These are phyloP conservation scores for Protomyctophum bolini DNA, from an alignment of 2,113 vertebrate genomes.

Conservation along the genomic window DNA sequence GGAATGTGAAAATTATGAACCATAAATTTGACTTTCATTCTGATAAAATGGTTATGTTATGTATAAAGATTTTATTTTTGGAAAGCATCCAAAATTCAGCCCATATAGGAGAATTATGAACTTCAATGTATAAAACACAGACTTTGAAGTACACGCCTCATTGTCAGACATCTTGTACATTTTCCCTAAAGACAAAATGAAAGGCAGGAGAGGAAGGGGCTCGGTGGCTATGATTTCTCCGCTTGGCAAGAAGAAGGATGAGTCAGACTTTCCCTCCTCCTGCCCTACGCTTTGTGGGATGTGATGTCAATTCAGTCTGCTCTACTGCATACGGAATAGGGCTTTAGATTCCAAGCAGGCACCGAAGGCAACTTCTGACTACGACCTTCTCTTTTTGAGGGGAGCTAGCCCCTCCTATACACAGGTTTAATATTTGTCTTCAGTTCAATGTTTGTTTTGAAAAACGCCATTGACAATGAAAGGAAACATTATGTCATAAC, in stretches of 20 bases:
- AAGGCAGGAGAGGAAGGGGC: constrained; percentile 44
- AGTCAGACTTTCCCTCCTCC: constrained; percentile 82
- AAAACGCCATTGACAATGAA: too few relatives aligned
- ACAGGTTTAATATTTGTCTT: too few relatives aligned
- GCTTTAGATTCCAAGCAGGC: constrained; percentile 35
- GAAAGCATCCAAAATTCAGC: constrained; percentile 16
- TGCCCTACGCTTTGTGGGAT: constrained; percentile 65
- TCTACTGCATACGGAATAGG: constrained; percentile 57
- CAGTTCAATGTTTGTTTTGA: too few relatives aligned
- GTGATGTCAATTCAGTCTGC: constrained; percentile 73
- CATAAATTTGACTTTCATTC: too few relatives aligned
- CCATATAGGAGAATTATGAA: background rate
- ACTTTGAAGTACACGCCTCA: constrained; percentile 5
- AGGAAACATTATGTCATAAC: too few relatives aligned
- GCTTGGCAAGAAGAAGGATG: constrained; percentile 70
- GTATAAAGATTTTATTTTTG: background rate
- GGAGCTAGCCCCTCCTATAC: too few relatives aligned
- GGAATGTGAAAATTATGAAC: too few relatives aligned
- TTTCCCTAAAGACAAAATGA: constrained; percentile 21
- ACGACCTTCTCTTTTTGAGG: constrained; percentile 22
- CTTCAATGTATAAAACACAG: constrained; percentile 11
- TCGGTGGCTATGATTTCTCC: constrained; percentile 54
- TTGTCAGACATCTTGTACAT: constrained; percentile 29
- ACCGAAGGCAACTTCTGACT: constrained; percentile 51
- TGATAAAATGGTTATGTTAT: too few relatives aligned